phyloP scores from a whole-genome alignment of 2,113 vertebrate genomes.

The Tragelaphus buxtoni region DNA sequence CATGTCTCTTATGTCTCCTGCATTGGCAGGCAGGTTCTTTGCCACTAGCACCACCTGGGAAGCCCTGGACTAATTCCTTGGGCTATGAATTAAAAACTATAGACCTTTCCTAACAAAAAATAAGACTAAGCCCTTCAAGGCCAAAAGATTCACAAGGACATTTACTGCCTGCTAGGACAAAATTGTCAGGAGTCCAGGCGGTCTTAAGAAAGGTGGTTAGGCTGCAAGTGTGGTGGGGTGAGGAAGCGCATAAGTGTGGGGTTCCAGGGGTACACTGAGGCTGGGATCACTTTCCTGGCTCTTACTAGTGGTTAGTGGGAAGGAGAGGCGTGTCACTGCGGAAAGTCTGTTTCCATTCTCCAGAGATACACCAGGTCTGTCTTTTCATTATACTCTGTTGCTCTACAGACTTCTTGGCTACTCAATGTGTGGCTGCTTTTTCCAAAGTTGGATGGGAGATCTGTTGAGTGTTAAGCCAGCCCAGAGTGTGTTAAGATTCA shows the following conservation, averaged over 20 bases:
- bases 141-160: not conserved
- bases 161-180: not conserved
- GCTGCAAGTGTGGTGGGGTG: no score
- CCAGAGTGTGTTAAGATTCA: not conserved
- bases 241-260: not conserved
- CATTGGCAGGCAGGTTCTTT: not conserved
- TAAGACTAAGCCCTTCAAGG: not conserved
- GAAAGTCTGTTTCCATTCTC: not conserved
- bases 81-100: not conserved
- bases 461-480: not conserved
- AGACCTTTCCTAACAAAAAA: not conserved
- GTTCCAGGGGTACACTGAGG: not conserved
- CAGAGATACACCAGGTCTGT: not conserved
- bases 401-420: not conserved
- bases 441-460: not conserved
- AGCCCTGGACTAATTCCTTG: not conserved
- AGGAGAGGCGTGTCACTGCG: accelerated
- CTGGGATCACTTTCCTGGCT: no score
- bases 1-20: not conserved
- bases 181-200: accelerated
- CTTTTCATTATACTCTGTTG: not conserved
- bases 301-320: not conserved
- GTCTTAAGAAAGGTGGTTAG: not conserved
- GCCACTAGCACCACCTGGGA: not conserved
- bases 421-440: not conserved